Evolutionary conservation across 2,797 vertebrate genomes (phyloP), one percentile per base, ranked within the genome.

Genomic region (Sardinella longiceps): DNA sequence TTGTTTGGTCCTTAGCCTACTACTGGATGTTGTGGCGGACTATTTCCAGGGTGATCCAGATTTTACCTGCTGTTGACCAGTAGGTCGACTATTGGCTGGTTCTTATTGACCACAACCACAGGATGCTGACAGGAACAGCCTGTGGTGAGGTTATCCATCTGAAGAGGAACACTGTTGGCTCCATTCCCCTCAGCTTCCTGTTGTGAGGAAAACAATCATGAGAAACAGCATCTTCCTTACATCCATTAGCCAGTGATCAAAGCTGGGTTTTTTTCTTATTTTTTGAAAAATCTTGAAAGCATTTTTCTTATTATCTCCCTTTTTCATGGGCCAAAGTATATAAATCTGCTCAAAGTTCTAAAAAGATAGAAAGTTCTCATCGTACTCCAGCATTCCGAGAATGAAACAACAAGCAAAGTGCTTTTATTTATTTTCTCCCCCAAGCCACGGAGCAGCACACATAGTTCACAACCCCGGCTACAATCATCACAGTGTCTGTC

Each of bases 61-160:
- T 43, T 77, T 74, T 84, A 63, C 18, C 45, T 80, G 23, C 33
- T 82, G 51, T 30, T 77, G 60, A 83, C 30, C 51, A 51, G 53
- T 46, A 43, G 15, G 45, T 81, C 5, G 46, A 84, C 56, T 50
- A 87, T 77, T 84, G 48, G 39, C 23, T 39, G 82, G 37, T 33
- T 9, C 23, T 23, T 20, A 77, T 4, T 70, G 30, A 45, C 58
- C 48, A 63, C 45, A 63, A 45, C 58, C 48, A 63, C 45, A 63
- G 51, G 28, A 66, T 14, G 58, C 28, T 53, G 39, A 60, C 50
- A 83, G 81, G 60, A 87, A 23, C 0, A 39, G 70, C 70, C 70
- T 77, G 70, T 77, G 37, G 70, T 43, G 70, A 77, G 70, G 37
- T 6, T 2, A 39, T 23, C 18, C 70, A 77, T 39, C 20, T 39